Conservation (phyloP, 2,797 vertebrate genomes). For the Xiphophorus birchmanni region DNA sequence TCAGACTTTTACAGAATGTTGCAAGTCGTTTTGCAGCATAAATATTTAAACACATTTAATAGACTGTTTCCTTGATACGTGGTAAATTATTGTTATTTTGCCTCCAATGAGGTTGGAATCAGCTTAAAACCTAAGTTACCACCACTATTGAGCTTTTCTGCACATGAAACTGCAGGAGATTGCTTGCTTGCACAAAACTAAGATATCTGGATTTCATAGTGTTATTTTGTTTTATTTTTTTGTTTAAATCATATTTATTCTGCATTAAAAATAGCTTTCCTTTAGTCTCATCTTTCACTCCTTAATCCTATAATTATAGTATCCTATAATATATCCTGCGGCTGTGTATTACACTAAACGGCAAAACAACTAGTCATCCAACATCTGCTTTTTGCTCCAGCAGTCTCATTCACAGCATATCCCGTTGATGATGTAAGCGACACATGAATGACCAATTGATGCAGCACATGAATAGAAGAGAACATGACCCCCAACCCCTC, state of each 20-base stretch:
- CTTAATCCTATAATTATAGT: slow-evolving; percentile 6
- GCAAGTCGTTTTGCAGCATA: slow-evolving; percentile 18
- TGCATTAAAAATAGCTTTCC: neutral
- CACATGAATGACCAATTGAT: slow-evolving; percentile 72
- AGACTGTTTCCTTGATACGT: slow-evolving; percentile 28
- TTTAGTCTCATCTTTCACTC: slow-evolving; percentile 10
- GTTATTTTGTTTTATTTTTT: neutral
- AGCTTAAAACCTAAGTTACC: neutral
- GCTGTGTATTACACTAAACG: slow-evolving; percentile 3
- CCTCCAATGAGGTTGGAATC: neutral
- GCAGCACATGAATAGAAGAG: slow-evolving; percentile 46
- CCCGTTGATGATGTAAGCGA: slow-evolving; percentile 62
- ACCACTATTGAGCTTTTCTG: neutral
- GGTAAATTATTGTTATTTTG: slow-evolving; percentile 1
- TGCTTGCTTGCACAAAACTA: neutral
- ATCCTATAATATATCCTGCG: neutral
- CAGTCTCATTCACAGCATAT: slow-evolving; percentile 59
- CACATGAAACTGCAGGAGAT: neutral
- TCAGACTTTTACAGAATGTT: neutral
- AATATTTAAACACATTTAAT: slow-evolving; percentile 25
- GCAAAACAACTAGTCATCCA: slow-evolving; percentile 9
- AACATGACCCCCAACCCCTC: slow-evolving; percentile 27
- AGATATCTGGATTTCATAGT: neutral
- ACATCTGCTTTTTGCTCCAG: slow-evolving; percentile 38
- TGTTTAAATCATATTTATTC: slow-evolving; percentile 4